Conservation (phyloP, 2,888 invertebrate genomes). For the Papilio protenor region DNA sequence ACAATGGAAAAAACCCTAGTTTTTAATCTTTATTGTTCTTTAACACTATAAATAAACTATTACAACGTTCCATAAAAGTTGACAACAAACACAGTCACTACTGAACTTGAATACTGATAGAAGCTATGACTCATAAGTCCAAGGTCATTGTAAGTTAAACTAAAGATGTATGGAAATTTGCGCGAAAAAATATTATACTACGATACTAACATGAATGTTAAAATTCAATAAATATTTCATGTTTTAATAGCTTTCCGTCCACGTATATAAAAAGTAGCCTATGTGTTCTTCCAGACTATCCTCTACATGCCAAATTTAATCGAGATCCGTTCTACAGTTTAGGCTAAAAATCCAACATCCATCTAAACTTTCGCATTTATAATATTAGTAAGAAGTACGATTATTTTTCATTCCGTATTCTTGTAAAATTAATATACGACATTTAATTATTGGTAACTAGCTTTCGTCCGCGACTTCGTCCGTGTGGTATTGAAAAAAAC, state of each 20-base stretch:
- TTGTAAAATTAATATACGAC: background rate
- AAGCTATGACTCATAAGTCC: constrained; percentile 5
- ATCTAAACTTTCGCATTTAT: too few relatives aligned
- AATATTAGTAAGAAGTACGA: too few relatives aligned
- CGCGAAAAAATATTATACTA: background rate
- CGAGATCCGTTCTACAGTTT: too few relatives aligned
- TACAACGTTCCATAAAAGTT: constrained; percentile 29
- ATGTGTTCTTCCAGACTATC: too few relatives aligned
- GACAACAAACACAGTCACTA: constrained; percentile 11
- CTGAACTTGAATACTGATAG: constrained; percentile 14
- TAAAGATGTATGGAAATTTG: background rate
- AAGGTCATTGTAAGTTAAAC: constrained; percentile 16
- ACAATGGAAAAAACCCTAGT: background rate
- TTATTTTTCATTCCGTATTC: too few relatives aligned
- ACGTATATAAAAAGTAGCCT: too few relatives aligned
- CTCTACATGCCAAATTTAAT: too few relatives aligned
- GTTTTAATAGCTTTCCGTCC: too few relatives aligned
- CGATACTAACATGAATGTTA: background rate
- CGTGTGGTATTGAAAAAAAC: too few relatives aligned
- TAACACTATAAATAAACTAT: constrained; percentile 5
- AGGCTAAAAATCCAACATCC: too few relatives aligned
- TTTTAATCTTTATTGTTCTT: background rate
- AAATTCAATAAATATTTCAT: too few relatives aligned
- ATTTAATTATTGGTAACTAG: background rate
- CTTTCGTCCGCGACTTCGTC: too few relatives aligned